Percentiles rank a stretch among this genome's conserved stretches.
These are phyloP conservation scores for Capitulum mitella DNA, from an alignment of 2,888 invertebrate species.

Conservation along the genomic window DNA sequence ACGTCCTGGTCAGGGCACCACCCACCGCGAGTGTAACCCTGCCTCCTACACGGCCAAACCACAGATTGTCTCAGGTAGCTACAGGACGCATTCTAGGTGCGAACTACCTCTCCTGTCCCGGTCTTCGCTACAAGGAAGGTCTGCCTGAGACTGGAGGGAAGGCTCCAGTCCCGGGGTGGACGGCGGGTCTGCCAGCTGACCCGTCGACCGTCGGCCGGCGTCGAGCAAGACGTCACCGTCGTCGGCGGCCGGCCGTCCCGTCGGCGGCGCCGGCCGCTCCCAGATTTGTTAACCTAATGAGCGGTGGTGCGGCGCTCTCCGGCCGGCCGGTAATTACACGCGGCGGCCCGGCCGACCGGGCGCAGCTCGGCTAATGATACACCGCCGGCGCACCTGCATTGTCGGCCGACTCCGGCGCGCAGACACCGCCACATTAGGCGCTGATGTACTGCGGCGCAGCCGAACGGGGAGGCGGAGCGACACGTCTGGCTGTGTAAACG, in stretches of 20 bases:
- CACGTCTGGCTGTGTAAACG: neutral
- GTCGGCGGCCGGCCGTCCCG: too few relatives aligned
- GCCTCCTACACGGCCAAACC: too few relatives aligned
- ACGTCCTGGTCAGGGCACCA: neutral
- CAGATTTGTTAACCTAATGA: neutral
- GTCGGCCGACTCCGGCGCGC: neutral
- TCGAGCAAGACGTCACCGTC: too few relatives aligned
- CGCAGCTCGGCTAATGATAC: neutral
- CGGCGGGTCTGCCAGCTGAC: too few relatives aligned
- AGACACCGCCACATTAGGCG: neutral
- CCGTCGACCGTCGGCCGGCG: too few relatives aligned
- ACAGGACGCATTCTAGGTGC: too few relatives aligned
- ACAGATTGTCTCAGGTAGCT: too few relatives aligned
- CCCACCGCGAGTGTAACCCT: too few relatives aligned
- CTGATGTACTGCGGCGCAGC: neutral
- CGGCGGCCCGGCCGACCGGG: neutral
- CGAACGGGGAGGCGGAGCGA: neutral
- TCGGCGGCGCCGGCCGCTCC: neutral
- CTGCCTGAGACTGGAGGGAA: too few relatives aligned
- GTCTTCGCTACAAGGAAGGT: too few relatives aligned
- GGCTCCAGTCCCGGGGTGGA: too few relatives aligned
- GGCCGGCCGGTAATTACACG: neutral
- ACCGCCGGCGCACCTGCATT: slow-evolving; percentile 1
- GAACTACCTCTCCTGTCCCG: too few relatives aligned
- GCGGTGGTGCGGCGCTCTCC: neutral